Percentiles rank a stretch among this genome's conserved stretches.
Evolutionary conservation across 2,113 vertebrate genomes (phyloP).

Genomic region (Crotalus horridus): DNA sequence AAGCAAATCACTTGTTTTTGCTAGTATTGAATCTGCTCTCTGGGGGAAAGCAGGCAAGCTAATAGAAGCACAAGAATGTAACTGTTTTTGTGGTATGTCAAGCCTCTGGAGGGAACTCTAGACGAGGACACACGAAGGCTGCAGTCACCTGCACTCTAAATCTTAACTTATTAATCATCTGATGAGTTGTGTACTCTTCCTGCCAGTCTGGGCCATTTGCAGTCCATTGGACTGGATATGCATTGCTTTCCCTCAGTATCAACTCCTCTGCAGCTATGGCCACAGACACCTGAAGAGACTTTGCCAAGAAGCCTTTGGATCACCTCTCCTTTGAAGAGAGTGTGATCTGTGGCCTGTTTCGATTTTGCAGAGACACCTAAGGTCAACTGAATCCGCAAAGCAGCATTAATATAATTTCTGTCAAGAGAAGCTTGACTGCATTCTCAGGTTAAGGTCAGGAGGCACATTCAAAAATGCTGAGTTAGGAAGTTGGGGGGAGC

Average conservation of each 20-base stretch:
- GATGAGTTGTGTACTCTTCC: not conserved
- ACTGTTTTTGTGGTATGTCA: not conserved
- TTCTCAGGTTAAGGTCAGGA: slow-evolving; percentile 37
- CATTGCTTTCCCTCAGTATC: not conserved
- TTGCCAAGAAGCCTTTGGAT: not conserved
- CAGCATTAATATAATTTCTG: slow-evolving; percentile 18
- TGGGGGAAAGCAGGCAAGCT: not conserved
- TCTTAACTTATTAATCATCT: not conserved
- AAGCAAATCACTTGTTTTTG: not conserved
- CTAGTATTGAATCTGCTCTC: not conserved
- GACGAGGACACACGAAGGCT: not conserved
- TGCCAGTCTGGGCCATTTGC: slow-evolving; percentile 14
- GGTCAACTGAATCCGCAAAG: slow-evolving; percentile 30
- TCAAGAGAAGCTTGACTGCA: slow-evolving; percentile 21
- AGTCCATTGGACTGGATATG: not conserved
- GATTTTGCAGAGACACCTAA: not conserved
- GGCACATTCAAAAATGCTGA: slow-evolving; percentile 21
- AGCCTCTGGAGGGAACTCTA: not conserved
- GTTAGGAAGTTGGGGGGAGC: not conserved
- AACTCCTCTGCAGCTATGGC: not conserved
- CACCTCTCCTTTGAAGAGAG: slow-evolving; percentile 22
- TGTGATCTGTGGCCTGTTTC: not conserved
- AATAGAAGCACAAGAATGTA: not conserved
- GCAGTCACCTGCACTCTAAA: not conserved
- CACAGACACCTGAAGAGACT: slow-evolving; percentile 23